Conservation (phyloP, 2,113 vertebrate genomes). For the Silurus asotus region DNA sequence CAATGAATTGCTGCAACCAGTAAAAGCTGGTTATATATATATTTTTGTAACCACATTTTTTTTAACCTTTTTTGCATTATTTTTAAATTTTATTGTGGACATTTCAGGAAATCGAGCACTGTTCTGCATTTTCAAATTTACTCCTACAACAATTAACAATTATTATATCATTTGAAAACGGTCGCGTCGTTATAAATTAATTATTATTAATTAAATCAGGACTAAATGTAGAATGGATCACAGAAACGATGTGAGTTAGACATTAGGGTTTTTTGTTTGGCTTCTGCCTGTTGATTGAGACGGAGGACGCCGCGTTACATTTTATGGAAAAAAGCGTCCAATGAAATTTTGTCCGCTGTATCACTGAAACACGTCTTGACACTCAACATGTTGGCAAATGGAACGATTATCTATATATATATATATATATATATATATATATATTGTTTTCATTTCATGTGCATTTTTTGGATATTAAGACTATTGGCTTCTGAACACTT, state of each 20-base stretch:
- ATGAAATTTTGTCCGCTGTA: too few relatives aligned
- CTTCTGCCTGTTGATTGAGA: background rate
- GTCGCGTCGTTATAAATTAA: background rate
- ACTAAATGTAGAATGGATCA: background rate
- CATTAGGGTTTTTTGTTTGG: background rate
- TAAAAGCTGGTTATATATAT: too few relatives aligned
- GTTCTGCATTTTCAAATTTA: background rate
- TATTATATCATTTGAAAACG: background rate
- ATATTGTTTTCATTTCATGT: background rate
- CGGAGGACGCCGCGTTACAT: background rate
- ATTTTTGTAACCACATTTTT: too few relatives aligned
- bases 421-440: too few relatives aligned
- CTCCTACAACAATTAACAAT: background rate
- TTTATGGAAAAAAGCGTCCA: background rate
- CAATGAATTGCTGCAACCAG: too few relatives aligned
- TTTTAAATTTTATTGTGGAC: background rate
- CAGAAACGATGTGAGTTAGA: background rate
- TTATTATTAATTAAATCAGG: background rate
- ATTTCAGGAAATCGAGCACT: background rate
- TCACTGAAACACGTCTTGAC: background rate
- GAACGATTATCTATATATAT: too few relatives aligned
- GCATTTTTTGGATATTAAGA: background rate
- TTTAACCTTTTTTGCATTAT: background rate
- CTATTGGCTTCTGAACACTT: slow-evolving; percentile 11
- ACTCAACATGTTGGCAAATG: background rate